Evolutionary conservation across 1,140 invertebrate species (phyloP), one percentile per base, ranked within the genome.

Genomic region (Copidosoma floridanum): DNA sequence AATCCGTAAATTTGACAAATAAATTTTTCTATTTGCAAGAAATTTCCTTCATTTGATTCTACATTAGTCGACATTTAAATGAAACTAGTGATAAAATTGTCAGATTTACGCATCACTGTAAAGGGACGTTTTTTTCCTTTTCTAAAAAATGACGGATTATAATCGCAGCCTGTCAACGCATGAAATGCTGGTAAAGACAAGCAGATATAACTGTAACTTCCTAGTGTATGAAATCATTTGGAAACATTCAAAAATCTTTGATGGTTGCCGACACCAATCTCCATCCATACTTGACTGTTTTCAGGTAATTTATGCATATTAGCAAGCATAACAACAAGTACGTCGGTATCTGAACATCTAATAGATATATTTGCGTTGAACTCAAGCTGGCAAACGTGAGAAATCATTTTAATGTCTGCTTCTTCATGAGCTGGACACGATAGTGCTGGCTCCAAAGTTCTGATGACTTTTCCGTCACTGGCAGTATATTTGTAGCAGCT

Each of bases 151-250:
- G 69, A 64, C n/a, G 73, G 73, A 63, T 77, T 78, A 54, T 62
- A 78, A 58, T 78, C 75, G 61, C 74, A 78, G 14, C 75, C 74
- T 18, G 72, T 78, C 0, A 78, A 58, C 2, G 75, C 74, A 63
- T 78, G 75, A 53, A 78, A 74, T 32, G 60, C 70, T 50, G 70
- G 69, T 44, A 76, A 65, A 21, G 57, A 59, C 59, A n/a, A 12
- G 55, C 68, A 67, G 14, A 74, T 12, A 53, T 41, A 44, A 27
- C 21, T 7, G n/a, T n/a, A n/a, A n/a, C n/a, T n/a, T 55, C 73
- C 71, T 43, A 76, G 65, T 6, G 61, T 26, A 58, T 60, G 35
- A 57, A 74, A 69, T 11, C 76, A 44, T 47, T 47, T 47, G 7
- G 46, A 57, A 75, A 74, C 3, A 53, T 71, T 47, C 37, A 73